phyloP scores from a whole-genome alignment of 2,888 invertebrate species.

The Lypha dubia region DNA sequence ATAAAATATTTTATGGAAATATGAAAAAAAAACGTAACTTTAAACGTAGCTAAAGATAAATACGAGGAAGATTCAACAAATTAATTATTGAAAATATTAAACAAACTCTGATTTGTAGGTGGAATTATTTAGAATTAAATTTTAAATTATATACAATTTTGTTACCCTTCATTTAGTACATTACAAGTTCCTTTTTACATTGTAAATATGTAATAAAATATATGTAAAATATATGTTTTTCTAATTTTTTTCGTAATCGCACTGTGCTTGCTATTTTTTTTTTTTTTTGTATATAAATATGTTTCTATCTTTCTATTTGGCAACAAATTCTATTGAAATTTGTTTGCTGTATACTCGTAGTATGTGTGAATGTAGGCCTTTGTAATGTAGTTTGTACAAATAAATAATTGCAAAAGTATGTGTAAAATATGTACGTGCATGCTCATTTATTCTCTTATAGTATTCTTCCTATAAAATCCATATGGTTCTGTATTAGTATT shows the following conservation, averaged over 20 bases:
- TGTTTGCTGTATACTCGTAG: constrained; percentile 30
- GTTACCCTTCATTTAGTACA: constrained; percentile 41
- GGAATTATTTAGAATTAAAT: constrained; percentile 23
- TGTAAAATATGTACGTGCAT: constrained; percentile 54
- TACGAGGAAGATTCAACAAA: constrained; percentile 48
- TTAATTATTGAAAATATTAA: constrained; percentile 18
- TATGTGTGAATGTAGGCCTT: constrained; percentile 8
- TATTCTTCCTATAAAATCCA: constrained; percentile 25
- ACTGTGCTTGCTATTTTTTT: constrained; percentile 68
- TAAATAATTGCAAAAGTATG: constrained; percentile 40
- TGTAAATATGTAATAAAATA: constrained; percentile 47
- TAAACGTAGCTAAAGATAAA: constrained; percentile 34
- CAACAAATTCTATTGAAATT: constrained; percentile 29
- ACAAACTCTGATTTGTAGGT: constrained; percentile 60
- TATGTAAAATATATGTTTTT: constrained; percentile 40
- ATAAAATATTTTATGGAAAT: constrained; percentile 15
- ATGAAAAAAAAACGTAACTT: neutral
- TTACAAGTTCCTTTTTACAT: constrained; percentile 8
- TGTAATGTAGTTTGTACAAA: constrained; percentile 31
- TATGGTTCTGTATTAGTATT: constrained; percentile 56
- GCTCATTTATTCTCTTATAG: constrained; percentile 33
- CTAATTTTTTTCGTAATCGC: constrained; percentile 55
- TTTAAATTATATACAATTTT: constrained; percentile 36
- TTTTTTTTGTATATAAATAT: neutral
- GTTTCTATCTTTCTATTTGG: constrained; percentile 1